Evolutionary conservation across 2,888 invertebrate species (phyloP).

Genomic region (Drosophila glabriapex): DNA sequence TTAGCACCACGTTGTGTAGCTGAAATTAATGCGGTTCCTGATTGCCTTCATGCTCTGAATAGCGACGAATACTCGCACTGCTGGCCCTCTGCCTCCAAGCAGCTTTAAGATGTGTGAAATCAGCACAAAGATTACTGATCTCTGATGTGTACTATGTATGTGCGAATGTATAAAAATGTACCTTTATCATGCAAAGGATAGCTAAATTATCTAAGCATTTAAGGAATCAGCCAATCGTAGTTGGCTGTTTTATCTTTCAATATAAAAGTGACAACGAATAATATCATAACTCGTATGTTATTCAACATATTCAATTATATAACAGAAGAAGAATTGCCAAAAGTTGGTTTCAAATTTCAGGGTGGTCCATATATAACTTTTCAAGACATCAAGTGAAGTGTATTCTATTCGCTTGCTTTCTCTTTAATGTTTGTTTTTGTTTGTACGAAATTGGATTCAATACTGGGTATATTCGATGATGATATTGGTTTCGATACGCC

Average conservation of each 20-base stretch:
- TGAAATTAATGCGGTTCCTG: conserved; percentile 44
- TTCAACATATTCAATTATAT: not conserved
- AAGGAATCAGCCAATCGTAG: not conserved
- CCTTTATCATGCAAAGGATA: not conserved
- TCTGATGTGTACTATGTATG: not conserved
- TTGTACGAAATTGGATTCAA: not conserved
- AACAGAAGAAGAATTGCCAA: not conserved
- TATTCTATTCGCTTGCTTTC: not conserved
- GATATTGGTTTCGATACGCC: not conserved
- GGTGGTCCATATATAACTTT: not conserved
- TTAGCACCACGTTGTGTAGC: conserved; percentile 65
- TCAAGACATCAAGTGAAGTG: not conserved
- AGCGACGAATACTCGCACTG: conserved; percentile 5
- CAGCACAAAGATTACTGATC: conserved; percentile 13
- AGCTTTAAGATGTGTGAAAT: conserved; percentile 18
- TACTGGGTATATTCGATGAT: not conserved
- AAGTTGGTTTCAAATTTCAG: not conserved
- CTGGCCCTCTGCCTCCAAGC: conserved; percentile 5
- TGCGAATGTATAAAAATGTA: not conserved
- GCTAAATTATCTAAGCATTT: not conserved
- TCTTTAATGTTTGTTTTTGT: no score
- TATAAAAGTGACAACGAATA: not conserved
- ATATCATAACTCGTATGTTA: not conserved
- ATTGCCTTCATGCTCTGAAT: conserved; percentile 39
- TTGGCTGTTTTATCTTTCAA: not conserved